These are phyloP conservation scores for Carlito syrichta DNA, from an alignment of 2,113 vertebrate species.

Conservation along the genomic window DNA sequence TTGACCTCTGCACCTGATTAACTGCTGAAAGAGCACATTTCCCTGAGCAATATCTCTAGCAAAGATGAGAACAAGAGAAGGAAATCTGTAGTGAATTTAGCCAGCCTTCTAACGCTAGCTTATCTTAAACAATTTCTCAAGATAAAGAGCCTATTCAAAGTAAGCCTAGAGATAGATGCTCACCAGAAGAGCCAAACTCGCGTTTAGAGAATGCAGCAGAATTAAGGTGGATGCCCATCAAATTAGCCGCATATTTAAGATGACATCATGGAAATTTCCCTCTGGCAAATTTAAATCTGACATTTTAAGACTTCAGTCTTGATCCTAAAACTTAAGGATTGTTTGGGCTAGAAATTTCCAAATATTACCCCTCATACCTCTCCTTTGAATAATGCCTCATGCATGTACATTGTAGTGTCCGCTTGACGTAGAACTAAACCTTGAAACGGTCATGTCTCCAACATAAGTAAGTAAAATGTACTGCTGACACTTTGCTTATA, in stretches of 20 bases:
- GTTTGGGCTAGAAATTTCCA: not conserved
- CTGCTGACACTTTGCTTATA: not conserved
- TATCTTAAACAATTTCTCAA: too few species aligned
- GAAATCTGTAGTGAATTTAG: too few species aligned
- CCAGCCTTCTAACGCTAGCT: too few species aligned
- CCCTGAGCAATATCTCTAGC: not conserved
- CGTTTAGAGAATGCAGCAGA: too few species aligned
- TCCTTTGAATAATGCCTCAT: not conserved
- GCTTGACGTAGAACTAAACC: not conserved
- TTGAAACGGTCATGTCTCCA: not conserved
- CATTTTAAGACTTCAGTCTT: not conserved
- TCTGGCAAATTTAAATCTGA: not conserved
- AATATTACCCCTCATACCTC: not conserved
- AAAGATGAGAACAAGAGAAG: not conserved
- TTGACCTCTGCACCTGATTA: not conserved
- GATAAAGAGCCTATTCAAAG: too few species aligned
- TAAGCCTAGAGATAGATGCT: too few species aligned
- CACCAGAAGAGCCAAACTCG: too few species aligned
- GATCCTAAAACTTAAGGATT: not conserved
- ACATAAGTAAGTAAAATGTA: not conserved
- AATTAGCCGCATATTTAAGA: not conserved
- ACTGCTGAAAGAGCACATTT: not conserved
- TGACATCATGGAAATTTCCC: not conserved
- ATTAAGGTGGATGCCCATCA: not conserved
- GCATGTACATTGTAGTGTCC: not conserved